phyloP scores from a whole-genome alignment of 2,113 vertebrate species.

The Emberiza fucata region DNA sequence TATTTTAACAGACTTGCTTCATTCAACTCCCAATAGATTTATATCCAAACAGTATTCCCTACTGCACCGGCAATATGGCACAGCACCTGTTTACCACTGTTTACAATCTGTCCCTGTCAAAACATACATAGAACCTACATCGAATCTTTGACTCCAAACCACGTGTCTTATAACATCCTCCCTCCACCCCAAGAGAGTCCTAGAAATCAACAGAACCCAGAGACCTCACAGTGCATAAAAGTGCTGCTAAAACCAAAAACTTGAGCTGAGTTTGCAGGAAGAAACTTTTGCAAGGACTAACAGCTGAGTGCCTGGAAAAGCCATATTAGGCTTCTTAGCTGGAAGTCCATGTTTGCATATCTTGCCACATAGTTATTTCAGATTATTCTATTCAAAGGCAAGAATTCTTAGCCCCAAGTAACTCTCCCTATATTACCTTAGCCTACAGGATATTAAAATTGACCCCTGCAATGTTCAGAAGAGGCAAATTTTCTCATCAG shows the following conservation, averaged over 20 bases:
- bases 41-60: background rate
- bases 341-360: slow-evolving; percentile 43
- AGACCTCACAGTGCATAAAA: background rate
- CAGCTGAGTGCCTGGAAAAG: background rate
- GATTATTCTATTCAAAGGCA: slow-evolving; percentile 49
- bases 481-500: slow-evolving; percentile 38
- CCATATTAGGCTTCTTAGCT: slow-evolving; percentile 18
- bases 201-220: background rate
- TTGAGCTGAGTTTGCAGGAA: background rate
- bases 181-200: background rate
- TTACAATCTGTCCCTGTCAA: background rate
- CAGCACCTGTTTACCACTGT: background rate
- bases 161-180: background rate
- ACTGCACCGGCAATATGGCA: background rate
- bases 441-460: slow-evolving; percentile 43
- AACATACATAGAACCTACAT: background rate
- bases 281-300: background rate
- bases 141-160: background rate
- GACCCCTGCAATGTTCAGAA: slow-evolving; percentile 61
- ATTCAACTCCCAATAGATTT: background rate
- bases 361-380: slow-evolving; percentile 38
- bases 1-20: background rate
- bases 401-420: slow-evolving; percentile 43
- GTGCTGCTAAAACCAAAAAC: background rate
- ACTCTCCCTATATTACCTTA: slow-evolving; percentile 9